These are phyloP conservation scores for Colletes latitarsis DNA, from an alignment of 1,140 invertebrate species.

Conservation along the genomic window DNA sequence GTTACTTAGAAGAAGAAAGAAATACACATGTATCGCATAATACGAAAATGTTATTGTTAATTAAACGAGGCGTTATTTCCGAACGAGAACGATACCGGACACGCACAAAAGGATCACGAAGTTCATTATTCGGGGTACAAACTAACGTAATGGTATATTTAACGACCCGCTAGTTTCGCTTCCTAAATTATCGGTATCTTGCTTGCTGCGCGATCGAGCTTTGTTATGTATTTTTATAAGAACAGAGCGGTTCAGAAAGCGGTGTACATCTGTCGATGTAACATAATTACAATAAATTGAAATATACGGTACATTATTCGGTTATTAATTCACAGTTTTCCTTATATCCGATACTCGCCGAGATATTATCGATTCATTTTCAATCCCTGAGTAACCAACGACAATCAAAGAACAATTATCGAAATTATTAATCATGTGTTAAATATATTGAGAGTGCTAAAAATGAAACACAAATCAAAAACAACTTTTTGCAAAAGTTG, in stretches of 20 bases:
- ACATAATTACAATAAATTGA: conserved; percentile 50
- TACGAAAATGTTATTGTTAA: conserved; percentile 19
- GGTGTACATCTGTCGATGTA: conserved; percentile 70
- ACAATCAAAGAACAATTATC: no score
- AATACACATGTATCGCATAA: conserved; percentile 25
- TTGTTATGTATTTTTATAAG: conserved; percentile 80
- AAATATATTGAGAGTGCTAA: no score
- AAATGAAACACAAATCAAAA: no score
- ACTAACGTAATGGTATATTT: conserved; percentile 36
- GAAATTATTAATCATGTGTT: no score
- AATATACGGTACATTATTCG: not conserved
- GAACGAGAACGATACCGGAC: conserved; percentile 33
- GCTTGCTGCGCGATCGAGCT: conserved; percentile 75
- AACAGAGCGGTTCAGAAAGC: conserved; percentile 68
- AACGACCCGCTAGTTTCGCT: conserved; percentile 70
- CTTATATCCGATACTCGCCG: not conserved
- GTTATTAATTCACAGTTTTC: not conserved
- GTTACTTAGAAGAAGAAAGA: conserved; percentile 18
- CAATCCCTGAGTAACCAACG: no score
- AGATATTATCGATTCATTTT: no score
- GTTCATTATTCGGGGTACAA: conserved; percentile 49
- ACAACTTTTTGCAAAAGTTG: no score
- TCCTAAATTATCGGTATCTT: conserved; percentile 70
- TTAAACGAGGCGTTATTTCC: not conserved
- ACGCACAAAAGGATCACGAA: conserved; percentile 54